phyloP scores from a whole-genome alignment of 2,113 vertebrate species.

The Poeciliopsis turrubarensis region DNA sequence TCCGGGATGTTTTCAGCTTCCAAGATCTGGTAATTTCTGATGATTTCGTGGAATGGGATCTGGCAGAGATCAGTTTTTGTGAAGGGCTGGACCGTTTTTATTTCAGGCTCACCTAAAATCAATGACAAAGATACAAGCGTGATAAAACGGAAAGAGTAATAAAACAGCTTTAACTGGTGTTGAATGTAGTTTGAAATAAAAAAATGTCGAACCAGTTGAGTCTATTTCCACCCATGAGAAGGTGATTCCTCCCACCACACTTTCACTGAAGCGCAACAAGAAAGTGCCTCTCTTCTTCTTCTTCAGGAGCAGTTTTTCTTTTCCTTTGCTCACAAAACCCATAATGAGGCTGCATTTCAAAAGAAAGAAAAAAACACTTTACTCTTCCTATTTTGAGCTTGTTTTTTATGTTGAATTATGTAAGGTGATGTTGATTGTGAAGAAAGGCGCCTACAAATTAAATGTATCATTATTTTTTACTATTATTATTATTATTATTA shows the following conservation, averaged over 20 bases:
- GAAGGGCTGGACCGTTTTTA: constrained; percentile 88
- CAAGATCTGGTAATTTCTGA: constrained; percentile 87
- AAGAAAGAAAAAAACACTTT: neutral
- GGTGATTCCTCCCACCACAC: constrained; percentile 84
- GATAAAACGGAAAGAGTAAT: neutral
- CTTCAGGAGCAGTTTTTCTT: constrained; percentile 84
- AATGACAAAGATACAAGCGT: neutral
- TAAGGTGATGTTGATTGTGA: no score
- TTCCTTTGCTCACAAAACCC: constrained; percentile 89
- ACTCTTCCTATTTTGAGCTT: neutral
- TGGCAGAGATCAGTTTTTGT: constrained; percentile 84
- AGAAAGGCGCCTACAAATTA: no score
- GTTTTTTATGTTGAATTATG: no score
- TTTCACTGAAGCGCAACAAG: constrained; percentile 93
- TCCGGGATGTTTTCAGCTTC: constrained; percentile 85
- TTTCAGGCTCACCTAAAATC: constrained; percentile 71
- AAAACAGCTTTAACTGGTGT: neutral
- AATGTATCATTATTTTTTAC: no score
- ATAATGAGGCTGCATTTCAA: constrained; percentile 82
- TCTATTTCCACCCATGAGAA: constrained; percentile 92
- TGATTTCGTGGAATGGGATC: constrained; percentile 90
- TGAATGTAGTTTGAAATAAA: neutral
- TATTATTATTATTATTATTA: no score
- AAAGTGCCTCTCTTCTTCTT: constrained; percentile 86
- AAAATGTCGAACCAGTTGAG: constrained; percentile 70